These are phyloP conservation scores for Grapholita molesta DNA, from an alignment of 1,140 invertebrate species.

Conservation along the genomic window DNA sequence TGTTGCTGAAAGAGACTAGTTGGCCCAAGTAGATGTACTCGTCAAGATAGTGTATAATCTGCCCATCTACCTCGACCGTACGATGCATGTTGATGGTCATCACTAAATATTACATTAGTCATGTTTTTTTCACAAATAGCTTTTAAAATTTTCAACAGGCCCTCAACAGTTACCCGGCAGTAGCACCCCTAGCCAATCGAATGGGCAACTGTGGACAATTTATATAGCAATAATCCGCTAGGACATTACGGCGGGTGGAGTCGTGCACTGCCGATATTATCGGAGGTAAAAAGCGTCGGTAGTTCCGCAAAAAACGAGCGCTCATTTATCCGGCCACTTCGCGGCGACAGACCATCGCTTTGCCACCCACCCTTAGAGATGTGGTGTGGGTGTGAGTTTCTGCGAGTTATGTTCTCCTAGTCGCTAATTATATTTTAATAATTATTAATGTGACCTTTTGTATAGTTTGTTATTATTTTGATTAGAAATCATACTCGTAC, in stretches of 20 bases:
- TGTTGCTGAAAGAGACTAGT: not conserved
- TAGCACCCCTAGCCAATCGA: constrained; percentile 60
- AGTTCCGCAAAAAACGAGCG: constrained; percentile 70
- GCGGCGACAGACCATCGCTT: constrained; percentile 42
- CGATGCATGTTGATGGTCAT: no score
- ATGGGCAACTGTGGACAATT: constrained; percentile 72
- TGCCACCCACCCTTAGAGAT: not conserved
- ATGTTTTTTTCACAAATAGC: no score
- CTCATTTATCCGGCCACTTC: constrained; percentile 72
- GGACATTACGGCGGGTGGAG: constrained; percentile 57
- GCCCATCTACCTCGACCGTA: no score
- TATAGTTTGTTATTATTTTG: no score
- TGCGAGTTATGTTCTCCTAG: not conserved
- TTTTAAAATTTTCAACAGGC: no score
- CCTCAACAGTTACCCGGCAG: not conserved
- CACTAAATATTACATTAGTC: no score
- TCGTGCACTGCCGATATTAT: constrained; percentile 55
- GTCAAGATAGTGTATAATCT: no score
- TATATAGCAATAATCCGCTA: constrained; percentile 75
- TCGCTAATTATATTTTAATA: not conserved
- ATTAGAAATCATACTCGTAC: no score
- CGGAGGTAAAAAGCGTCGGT: constrained; percentile 55
- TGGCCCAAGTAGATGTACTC: no score
- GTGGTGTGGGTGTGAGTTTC: not conserved
- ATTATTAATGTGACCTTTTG: no score